Conservation (phyloP, 92 coral and sea anemone species). For the Ricordea florida region DNA sequence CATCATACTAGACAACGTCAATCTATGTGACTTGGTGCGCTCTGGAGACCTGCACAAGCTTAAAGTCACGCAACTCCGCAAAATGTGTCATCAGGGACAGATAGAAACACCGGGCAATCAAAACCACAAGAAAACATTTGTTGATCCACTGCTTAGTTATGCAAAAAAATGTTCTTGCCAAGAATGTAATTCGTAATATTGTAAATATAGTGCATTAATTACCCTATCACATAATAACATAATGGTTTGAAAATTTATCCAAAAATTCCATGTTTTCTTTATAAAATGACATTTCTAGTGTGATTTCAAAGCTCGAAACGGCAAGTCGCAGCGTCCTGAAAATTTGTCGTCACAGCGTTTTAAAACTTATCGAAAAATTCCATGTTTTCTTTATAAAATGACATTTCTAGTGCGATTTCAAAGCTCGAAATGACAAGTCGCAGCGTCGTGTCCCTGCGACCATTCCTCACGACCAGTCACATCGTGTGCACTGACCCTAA, state of each 20-base stretch:
- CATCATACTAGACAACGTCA: conserved; percentile 21
- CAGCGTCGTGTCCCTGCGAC: too few species aligned
- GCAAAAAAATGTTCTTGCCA: conserved; percentile 34
- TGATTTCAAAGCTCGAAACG: too few species aligned
- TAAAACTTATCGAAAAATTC: not conserved
- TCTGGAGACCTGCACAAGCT: conserved; percentile 33
- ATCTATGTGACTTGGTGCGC: conserved; percentile 31
- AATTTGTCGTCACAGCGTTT: conserved; percentile 1
- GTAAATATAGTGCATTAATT: not conserved
- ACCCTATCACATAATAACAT: not conserved
- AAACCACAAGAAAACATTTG: conserved; percentile 37
- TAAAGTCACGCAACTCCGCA: conserved; percentile 21
- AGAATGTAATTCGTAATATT: not conserved
- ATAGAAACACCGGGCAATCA: conserved; percentile 23
- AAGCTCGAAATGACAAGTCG: too few species aligned
- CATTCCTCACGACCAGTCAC: too few species aligned
- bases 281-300: not conserved
- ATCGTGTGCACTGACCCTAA: too few species aligned
- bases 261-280: not conserved
- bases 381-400: not conserved
- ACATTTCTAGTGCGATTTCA: conserved; percentile 1
- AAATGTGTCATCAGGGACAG: conserved; percentile 23
- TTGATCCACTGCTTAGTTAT: not conserved
- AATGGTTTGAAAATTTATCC: not conserved
- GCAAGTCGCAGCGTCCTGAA: not conserved